Percentiles rank a stretch among this genome's conserved stretches.
These are phyloP conservation scores for Phalera bucephala DNA, from an alignment of 2,888 invertebrate genomes.

Conservation along the genomic window DNA sequence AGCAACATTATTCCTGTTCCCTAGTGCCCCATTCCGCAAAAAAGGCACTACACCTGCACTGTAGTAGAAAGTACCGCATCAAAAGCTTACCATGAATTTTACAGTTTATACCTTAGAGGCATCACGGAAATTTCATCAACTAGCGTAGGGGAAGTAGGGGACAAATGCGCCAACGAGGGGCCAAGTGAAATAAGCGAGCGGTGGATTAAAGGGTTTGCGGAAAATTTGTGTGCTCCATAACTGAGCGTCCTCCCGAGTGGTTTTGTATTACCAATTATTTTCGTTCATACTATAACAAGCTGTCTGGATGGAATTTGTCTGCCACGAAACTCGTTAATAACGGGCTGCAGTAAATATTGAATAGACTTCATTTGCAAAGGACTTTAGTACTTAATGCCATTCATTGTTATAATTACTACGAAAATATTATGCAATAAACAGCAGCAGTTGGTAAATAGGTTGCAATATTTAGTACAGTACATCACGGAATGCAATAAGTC, in stretches of 20 bases:
- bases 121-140: slow-evolving; percentile 72
- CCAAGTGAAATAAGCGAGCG: slow-evolving; percentile 79
- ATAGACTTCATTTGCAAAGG: slow-evolving; percentile 4
- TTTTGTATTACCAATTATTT: slow-evolving; percentile 81
- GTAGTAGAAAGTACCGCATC: slow-evolving; percentile 47
- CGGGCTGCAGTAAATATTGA: slow-evolving; percentile 11
- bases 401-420: no score
- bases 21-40: slow-evolving; percentile 45
- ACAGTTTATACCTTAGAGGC: slow-evolving; percentile 55
- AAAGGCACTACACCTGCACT: slow-evolving; percentile 51
- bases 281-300: slow-evolving; percentile 69
- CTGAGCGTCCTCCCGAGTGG: slow-evolving; percentile 59
- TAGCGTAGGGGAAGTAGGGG: slow-evolving; percentile 42
- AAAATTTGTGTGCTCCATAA: slow-evolving; percentile 78
- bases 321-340: slow-evolving; percentile 32
- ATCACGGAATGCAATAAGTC: no score
- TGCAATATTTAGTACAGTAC: no score
- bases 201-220: slow-evolving; percentile 79
- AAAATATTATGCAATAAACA: no score
- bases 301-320: slow-evolving; percentile 37
- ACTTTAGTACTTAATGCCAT: no score
- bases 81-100: slow-evolving; percentile 64
- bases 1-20: slow-evolving; percentile 44
- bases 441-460: no score
- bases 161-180: slow-evolving; percentile 69